Conservation (phyloP, 35 echinoderm and acorn worm genomes). For the Nesometra sesokonis region DNA sequence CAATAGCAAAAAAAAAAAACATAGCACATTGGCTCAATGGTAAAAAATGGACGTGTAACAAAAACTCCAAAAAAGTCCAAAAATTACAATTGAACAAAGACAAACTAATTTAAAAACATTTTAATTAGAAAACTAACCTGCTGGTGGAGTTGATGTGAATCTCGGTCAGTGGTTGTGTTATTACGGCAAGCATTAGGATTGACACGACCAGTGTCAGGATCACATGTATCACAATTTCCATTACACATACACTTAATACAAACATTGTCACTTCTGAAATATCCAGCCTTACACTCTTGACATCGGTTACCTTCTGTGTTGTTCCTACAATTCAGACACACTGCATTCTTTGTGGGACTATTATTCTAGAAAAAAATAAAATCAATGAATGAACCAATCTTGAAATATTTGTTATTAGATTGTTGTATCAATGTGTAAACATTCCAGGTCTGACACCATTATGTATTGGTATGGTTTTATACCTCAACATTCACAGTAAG, state of each 20-base stretch:
- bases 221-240: conserved; percentile 66
- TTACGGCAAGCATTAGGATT: not conserved
- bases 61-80: no score
- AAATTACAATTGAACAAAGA: no score
- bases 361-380: not conserved
- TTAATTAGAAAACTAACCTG: not conserved
- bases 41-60: no score
- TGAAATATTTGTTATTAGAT: no score
- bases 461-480: no score
- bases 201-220: conserved; percentile 23
- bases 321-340: conserved; percentile 69
- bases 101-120: no score
- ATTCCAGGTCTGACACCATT: no score
- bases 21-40: no score
- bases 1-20: no score
- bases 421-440: no score
- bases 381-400: no score
- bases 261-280: conserved; percentile 33
- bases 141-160: not conserved
- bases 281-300: conserved; percentile 60
- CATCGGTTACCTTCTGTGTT: conserved; percentile 55
- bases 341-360: not conserved
- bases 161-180: not conserved
- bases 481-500: no score
- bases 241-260: conserved; percentile 69